A percentile compares a stretch with the other conserved stretches of the same genome.
phyloP scores from a whole-genome alignment of 2,113 vertebrate species.

The Sardina pilchardus region DNA sequence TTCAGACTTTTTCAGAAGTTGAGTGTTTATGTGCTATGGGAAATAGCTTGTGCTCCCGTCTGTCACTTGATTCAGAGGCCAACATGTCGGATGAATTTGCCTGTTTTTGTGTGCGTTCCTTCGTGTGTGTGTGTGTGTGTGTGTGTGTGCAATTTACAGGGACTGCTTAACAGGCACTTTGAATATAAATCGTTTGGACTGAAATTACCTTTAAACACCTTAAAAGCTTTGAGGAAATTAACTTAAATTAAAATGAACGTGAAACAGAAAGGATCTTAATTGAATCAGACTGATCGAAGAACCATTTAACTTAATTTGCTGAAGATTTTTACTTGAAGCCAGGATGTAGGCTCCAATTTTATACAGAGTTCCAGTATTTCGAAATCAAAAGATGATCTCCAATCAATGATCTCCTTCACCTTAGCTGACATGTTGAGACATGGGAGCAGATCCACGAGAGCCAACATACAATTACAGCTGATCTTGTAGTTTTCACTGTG shows the following conservation, averaged over 20 bases:
- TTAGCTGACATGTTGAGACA: neutral
- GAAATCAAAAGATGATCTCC: neutral
- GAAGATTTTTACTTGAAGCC: neutral
- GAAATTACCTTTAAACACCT: neutral
- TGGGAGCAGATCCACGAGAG: neutral
- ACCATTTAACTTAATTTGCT: neutral
- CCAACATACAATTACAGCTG: neutral
- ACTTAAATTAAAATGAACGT: neutral
- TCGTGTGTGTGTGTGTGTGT: constrained; percentile 18
- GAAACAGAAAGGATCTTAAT: neutral
- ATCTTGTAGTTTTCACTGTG: neutral
- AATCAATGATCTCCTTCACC: too few relatives aligned
- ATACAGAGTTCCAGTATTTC: neutral
- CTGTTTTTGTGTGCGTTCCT: neutral
- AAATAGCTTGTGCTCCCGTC: neutral
- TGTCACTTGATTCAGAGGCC: neutral
- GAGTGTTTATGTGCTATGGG: neutral
- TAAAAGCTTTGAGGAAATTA: neutral
- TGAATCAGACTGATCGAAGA: neutral
- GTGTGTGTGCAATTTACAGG: neutral
- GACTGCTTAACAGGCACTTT: neutral
- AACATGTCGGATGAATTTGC: neutral
- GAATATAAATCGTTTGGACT: neutral
- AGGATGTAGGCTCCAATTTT: neutral
- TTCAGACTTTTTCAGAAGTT: neutral